Base-by-base conservation (phyloP, 1,140 invertebrate species). In the Parapsyche elsis region DNA sequence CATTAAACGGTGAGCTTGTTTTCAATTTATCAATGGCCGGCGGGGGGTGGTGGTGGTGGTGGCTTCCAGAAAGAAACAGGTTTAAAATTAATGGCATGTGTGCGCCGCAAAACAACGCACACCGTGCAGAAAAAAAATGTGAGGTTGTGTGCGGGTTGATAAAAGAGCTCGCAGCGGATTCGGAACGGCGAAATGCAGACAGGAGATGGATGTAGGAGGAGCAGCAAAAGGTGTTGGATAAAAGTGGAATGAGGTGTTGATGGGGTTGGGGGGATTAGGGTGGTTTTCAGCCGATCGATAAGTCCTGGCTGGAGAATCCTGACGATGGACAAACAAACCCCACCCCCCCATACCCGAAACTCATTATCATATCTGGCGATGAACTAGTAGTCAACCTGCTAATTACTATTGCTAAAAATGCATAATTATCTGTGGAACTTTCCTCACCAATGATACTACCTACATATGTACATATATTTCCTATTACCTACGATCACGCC, bases 11-110 rank as follows among this genome's bases (percentile, higher is more conserved):
- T 73, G 71, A 45, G 45, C 45, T 16, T 73, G 45, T 73, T 49
- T 73, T 73, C 64, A 30, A 73, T 73, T 73, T 46, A 73, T 73
- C 71, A 73, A 73, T 73, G 71, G 71, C 38, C 45, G 45, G 12
- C 67, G 38, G 24, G 67, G 53, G 53, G 1, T 38, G 30, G 30
- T 38, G 53, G 1, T 38, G 30, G 30, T 38, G 30, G 67, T 71
- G 23, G 59, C 64, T 67, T 67, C 64, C 64, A 67, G 64, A 67
- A 26, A 67, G 38, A 38, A 73, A 73, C 71, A 73, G 71, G 71
- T 73, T 73, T 73, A 21, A 73, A 73, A 73, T 73, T 73, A 73
- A 73, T 73, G 71, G 45, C 45, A 16, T 38, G 5, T 19, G 67
- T 38, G 23, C 26, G 24, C 67, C 67, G 46, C 30, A 73, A 38